Conservation (phyloP, 2,797 vertebrate species). For the Bovichtus diacanthus region DNA sequence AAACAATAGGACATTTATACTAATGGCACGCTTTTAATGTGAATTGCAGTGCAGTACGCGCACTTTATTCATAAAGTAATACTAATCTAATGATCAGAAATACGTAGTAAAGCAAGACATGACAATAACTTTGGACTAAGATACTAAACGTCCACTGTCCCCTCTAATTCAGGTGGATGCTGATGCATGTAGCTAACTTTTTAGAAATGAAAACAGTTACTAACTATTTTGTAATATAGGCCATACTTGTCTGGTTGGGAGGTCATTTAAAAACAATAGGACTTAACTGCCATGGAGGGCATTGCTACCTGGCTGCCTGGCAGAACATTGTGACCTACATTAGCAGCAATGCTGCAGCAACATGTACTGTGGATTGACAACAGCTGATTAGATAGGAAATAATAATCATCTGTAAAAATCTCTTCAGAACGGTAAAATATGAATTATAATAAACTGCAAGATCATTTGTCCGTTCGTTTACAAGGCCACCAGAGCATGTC, state of each 20-base stretch:
- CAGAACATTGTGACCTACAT: constrained; percentile 53
- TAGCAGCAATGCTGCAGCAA: constrained; percentile 14
- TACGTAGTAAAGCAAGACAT: background rate
- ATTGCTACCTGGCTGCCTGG: constrained; percentile 26
- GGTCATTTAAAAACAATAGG: constrained; percentile 1
- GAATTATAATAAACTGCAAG: background rate
- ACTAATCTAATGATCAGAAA: background rate
- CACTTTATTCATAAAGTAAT: background rate
- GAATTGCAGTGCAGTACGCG: background rate
- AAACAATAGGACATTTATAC: constrained; percentile 64
- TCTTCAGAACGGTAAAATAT: background rate
- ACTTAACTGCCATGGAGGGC: constrained; percentile 4
- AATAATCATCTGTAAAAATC: background rate
- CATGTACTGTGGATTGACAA: background rate
- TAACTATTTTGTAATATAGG: background rate
- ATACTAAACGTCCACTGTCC: background rate
- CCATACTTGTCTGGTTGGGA: background rate
- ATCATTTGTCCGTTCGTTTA: background rate
- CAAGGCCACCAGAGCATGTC: background rate
- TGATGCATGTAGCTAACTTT: background rate
- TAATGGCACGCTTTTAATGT: constrained; percentile 34
- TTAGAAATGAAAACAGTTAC: background rate
- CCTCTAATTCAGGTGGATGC: background rate
- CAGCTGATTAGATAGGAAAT: background rate
- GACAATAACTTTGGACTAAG: background rate